These are phyloP conservation scores for Rhimphoctona megacephalus DNA, from an alignment of 2,888 invertebrate genomes.

Conservation along the genomic window DNA sequence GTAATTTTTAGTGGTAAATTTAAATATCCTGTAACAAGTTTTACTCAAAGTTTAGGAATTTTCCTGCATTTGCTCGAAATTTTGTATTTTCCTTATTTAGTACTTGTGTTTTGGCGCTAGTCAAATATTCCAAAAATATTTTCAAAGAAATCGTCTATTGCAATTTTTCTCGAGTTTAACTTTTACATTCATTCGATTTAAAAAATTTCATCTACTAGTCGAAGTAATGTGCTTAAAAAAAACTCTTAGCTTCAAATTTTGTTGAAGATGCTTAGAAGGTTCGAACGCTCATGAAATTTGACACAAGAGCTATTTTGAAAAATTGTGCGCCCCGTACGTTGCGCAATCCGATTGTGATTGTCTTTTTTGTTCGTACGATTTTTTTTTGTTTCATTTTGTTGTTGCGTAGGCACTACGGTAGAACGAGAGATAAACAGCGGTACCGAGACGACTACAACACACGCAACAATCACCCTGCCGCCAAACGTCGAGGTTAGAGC, in stretches of 20 bases:
- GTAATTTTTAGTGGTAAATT: slow-evolving; percentile 13
- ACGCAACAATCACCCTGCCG: slow-evolving; percentile 84
- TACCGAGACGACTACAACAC: slow-evolving; percentile 83
- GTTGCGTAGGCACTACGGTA: slow-evolving; percentile 82
- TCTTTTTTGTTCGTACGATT: slow-evolving; percentile 32
- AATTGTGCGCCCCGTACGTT: slow-evolving; percentile 56
- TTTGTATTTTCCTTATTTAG: slow-evolving; percentile 70
- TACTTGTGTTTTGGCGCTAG: neutral
- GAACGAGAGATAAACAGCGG: slow-evolving; percentile 83
- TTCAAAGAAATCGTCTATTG: neutral
- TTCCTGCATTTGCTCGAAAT: slow-evolving; percentile 43
- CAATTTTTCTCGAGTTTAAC: neutral
- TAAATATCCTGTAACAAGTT: slow-evolving; percentile 9
- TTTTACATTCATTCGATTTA: neutral
- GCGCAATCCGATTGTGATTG: slow-evolving; percentile 31
- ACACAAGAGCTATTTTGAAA: neutral
- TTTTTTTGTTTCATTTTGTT: slow-evolving; percentile 64
- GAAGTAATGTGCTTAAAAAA: neutral
- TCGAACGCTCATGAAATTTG: neutral
- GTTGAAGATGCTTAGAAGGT: neutral
- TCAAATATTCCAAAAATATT: neutral
- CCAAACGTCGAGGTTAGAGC: slow-evolving; percentile 84
- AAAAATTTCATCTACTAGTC: neutral
- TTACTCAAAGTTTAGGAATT: slow-evolving; percentile 42
- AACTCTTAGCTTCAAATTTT: neutral